Evolutionary conservation across 2,113 vertebrate species (phyloP).

Genomic region (Oenanthe oenanthe): DNA sequence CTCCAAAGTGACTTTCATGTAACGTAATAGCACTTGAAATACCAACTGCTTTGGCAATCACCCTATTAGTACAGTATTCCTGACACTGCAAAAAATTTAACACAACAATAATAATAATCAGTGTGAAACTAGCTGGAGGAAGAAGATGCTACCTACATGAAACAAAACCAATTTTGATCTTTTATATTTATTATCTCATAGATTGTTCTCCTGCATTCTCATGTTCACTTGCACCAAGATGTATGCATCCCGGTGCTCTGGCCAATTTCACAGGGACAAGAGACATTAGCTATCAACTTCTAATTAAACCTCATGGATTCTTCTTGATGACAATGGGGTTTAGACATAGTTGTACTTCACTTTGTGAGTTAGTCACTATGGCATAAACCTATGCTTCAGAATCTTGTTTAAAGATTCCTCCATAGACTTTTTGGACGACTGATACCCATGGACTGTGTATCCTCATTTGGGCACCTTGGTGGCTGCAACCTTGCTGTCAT

Average conservation of each 20-base stretch:
- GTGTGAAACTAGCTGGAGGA: neutral
- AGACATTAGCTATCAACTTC: neutral
- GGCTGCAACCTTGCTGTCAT: neutral
- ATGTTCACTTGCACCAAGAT: neutral
- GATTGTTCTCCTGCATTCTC: neutral
- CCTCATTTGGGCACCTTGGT: neutral
- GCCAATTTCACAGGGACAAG: neutral
- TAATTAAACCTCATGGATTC: neutral
- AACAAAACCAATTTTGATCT: neutral
- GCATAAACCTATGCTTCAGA: neutral
- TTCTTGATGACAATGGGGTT: neutral
- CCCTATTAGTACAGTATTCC: neutral
- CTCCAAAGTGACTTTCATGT: neutral
- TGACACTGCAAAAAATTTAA: neutral
- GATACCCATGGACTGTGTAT: neutral
- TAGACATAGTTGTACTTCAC: neutral
- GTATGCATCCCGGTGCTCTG: neutral
- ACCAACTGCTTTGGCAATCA: neutral
- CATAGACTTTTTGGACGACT: neutral
- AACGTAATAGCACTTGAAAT: neutral
- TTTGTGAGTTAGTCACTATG: neutral
- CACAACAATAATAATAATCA: neutral
- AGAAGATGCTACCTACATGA: neutral
- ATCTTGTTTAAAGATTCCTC: neutral
- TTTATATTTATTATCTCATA: neutral